Percentiles rank a stretch among this genome's conserved stretches.
Evolutionary conservation across 1,140 invertebrate genomes (phyloP).

Genomic region (Papilio xuthus): DNA sequence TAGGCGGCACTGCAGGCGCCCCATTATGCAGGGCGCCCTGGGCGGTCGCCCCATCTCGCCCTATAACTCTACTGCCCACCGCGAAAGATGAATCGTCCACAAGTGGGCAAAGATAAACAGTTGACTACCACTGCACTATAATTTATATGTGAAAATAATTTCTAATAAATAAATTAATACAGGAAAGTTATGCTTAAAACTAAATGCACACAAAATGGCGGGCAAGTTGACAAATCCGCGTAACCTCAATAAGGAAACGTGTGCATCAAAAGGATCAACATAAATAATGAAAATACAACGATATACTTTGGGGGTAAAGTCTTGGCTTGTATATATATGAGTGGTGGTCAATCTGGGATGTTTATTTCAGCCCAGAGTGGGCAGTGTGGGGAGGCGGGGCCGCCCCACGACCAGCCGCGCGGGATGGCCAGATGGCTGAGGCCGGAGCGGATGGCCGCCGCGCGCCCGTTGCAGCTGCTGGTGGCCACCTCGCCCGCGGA

Average conservation of each 20-base stretch:
- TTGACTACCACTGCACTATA: not conserved
- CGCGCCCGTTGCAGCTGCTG: slow-evolving; percentile 78
- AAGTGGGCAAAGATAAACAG: not conserved
- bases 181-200: slow-evolving; percentile 36
- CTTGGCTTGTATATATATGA: slow-evolving; percentile 40
- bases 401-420: slow-evolving; percentile 90
- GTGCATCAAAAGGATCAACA: slow-evolving; percentile 55
- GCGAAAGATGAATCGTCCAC: not conserved
- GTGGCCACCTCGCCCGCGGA: slow-evolving; percentile 56
- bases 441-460: slow-evolving; percentile 85
- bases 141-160: not conserved
- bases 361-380: slow-evolving; percentile 86
- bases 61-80: no score
- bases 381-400: slow-evolving; percentile 86
- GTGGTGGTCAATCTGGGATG: slow-evolving; percentile 70
- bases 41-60: no score
- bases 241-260: slow-evolving; percentile 44
- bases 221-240: slow-evolving; percentile 49
- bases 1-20: no score
- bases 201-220: slow-evolving; percentile 43
- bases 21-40: no score
- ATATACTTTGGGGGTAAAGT: slow-evolving; percentile 48
- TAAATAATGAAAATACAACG: slow-evolving; percentile 46
- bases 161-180: slow-evolving; percentile 16
- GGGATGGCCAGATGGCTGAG: slow-evolving; percentile 90